phyloP scores from a whole-genome alignment of 2,797 vertebrate species.

The Luscinia megarhynchos region DNA sequence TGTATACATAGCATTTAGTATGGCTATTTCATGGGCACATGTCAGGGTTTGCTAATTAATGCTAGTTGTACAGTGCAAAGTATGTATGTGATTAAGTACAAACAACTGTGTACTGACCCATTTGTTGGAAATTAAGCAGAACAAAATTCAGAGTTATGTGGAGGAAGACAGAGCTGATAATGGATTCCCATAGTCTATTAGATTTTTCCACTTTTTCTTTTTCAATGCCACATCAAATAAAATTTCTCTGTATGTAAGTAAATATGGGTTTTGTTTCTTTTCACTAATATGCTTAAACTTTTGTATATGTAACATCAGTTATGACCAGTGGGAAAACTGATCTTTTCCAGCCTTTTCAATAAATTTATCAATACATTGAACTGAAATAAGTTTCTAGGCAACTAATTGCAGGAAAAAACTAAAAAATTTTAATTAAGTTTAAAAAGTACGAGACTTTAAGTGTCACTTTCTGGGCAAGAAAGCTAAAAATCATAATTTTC shows the following conservation, averaged over 20 bases:
- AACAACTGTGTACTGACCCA: neutral
- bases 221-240: neutral
- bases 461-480: neutral
- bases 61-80: neutral
- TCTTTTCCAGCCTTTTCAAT: neutral
- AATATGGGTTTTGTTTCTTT: neutral
- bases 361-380: neutral
- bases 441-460: neutral
- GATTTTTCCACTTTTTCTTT: neutral
- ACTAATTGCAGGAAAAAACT: neutral
- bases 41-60: neutral
- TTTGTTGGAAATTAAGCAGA: neutral
- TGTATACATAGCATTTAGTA: neutral
- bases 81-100: conserved; percentile 20
- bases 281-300: neutral
- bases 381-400: neutral
- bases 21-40: neutral
- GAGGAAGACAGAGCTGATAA: neutral
- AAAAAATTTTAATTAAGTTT: neutral
- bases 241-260: neutral
- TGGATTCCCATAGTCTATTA: neutral
- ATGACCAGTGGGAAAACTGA: neutral
- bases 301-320: neutral
- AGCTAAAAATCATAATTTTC: neutral
- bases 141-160: neutral